Conservation (phyloP, 2,888 invertebrate genomes). For the Ennomos erosarius region DNA sequence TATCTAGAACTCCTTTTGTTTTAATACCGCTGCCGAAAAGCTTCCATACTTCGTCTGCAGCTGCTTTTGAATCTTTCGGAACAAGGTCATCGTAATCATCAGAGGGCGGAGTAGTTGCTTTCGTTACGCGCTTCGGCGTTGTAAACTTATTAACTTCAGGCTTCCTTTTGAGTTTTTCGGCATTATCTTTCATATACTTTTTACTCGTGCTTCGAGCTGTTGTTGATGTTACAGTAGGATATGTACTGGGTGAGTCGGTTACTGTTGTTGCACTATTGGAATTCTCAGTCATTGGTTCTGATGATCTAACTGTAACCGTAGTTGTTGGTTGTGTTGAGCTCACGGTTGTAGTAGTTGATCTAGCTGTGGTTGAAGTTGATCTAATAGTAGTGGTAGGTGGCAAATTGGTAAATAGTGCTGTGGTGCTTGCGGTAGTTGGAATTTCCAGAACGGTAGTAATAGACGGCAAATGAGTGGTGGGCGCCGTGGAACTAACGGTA, state of each 20-base stretch:
- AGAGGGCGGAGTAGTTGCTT: background rate
- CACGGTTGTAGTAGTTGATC: background rate
- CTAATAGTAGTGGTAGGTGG: constrained; percentile 1
- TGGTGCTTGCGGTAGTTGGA: background rate
- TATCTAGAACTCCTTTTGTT: constrained; percentile 17
- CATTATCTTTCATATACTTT: constrained; percentile 44
- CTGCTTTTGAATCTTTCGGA: constrained; percentile 10
- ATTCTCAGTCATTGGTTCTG: background rate
- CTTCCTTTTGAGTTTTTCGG: constrained; percentile 52
- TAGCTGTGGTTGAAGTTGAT: background rate
- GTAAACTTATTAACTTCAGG: constrained; percentile 18
- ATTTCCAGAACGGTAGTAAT: too few relatives aligned
- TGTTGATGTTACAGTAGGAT: constrained; percentile 5
- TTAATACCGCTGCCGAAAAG: constrained; percentile 15
- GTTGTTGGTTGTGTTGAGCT: constrained; percentile 13
- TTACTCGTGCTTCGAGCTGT: constrained; percentile 20
- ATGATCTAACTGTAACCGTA: constrained; percentile 16
- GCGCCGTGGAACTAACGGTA: background rate
- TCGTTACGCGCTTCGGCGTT: constrained; percentile 1
- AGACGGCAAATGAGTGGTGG: too few relatives aligned
- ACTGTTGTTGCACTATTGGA: background rate
- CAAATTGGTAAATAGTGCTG: background rate
- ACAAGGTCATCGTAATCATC: constrained; percentile 3
- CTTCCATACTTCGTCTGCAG: constrained; percentile 20
- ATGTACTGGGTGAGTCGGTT: too few relatives aligned